Conservation (phyloP, 2,888 invertebrate genomes). For the Orchestes rusci region DNA sequence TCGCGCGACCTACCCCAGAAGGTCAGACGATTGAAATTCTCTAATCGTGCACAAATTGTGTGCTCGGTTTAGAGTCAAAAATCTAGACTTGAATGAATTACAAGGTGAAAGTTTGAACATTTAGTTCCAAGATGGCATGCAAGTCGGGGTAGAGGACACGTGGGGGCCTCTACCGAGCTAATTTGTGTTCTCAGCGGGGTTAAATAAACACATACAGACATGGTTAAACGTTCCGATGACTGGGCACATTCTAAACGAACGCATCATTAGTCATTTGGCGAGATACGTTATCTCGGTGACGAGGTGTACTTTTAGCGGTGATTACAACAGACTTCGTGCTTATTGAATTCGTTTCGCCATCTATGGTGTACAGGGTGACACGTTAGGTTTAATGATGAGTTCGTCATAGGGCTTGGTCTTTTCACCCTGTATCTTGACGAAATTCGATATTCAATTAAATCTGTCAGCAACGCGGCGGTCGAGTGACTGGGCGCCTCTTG, state of each 20-base stretch:
- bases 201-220: conserved; percentile 50
- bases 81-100: no score
- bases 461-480: conserved; percentile 7
- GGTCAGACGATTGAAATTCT: no score
- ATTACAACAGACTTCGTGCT: conserved; percentile 36
- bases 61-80: not conserved
- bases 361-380: conserved; percentile 15
- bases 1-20: no score
- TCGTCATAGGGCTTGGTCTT: no score
- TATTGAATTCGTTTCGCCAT: conserved; percentile 32
- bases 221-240: conserved; percentile 53
- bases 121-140: conserved; percentile 17
- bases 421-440: conserved; percentile 18
- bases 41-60: no score
- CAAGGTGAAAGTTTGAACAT: no score
- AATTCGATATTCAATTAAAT: conserved; percentile 25
- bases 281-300: conserved; percentile 43
- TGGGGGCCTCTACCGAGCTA: conserved; percentile 50
- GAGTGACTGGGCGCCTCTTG: conserved; percentile 24
- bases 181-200: conserved; percentile 58
- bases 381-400: no score
- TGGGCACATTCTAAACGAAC: conserved; percentile 49
- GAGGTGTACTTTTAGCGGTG: conserved; percentile 43
- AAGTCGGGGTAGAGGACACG: conserved; percentile 32
- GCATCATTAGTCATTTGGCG: conserved; percentile 43